Evolutionary conservation across 2,797 vertebrate genomes (phyloP).

Genomic region (Helostoma temminkii): DNA sequence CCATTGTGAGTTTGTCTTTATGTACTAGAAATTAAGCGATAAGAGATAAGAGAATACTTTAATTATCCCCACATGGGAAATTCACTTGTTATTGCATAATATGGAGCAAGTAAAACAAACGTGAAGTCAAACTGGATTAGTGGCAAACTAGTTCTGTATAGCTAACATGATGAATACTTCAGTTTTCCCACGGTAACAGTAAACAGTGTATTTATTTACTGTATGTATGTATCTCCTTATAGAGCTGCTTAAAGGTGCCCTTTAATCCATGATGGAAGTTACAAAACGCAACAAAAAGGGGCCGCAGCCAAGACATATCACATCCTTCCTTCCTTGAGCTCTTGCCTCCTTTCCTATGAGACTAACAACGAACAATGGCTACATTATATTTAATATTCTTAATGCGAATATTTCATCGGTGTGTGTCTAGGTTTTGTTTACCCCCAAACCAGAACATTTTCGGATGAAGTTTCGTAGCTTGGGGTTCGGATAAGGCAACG

Average conservation of each 20-base stretch:
- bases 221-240: slow-evolving; percentile 5
- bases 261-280: background rate
- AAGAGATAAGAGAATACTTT: too few species aligned
- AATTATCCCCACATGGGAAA: too few species aligned
- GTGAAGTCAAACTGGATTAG: too few species aligned
- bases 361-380: fast-evolving
- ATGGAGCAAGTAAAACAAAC: too few species aligned
- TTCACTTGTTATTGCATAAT: too few species aligned
- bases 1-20: background rate
- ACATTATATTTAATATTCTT: background rate
- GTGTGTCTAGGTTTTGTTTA: fast-evolving
- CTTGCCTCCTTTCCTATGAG: background rate
- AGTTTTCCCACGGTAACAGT: background rate
- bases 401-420: background rate
- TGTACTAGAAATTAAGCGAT: too few species aligned
- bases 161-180: background rate
- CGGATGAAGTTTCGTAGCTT: fast-evolving
- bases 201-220: background rate
- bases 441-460: fast-evolving
- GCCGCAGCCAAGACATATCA: background rate
- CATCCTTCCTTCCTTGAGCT: background rate
- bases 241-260: slow-evolving; percentile 19
- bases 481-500: fast-evolving
- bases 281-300: background rate
- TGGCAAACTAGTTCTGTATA: background rate